phyloP scores from a whole-genome alignment of 2,113 vertebrate genomes.

The Gambusia affinis region DNA sequence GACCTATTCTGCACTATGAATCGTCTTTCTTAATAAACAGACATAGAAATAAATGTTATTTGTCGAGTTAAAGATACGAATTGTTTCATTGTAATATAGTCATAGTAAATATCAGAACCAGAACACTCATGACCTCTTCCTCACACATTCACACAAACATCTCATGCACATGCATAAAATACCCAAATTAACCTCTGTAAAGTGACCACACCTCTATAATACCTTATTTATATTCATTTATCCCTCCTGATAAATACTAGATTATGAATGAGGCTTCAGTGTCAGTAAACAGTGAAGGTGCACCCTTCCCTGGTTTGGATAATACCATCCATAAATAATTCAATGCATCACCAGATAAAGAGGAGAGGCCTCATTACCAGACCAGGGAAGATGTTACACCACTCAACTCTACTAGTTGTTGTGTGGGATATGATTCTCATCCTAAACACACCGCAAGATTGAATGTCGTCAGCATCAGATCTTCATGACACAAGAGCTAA shows the following conservation, averaged over 20 bases:
- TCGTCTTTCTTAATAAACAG: not conserved
- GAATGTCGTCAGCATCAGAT: slow-evolving; percentile 15
- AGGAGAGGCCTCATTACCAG: slow-evolving; percentile 53
- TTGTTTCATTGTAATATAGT: not conserved
- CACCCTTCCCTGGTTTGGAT: slow-evolving; percentile 26
- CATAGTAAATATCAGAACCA: not conserved
- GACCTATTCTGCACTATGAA: not conserved
- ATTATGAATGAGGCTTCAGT: slow-evolving; percentile 53
- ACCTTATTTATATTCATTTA: slow-evolving; percentile 44
- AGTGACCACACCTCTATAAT: slow-evolving; percentile 39
- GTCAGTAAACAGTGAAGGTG: slow-evolving; percentile 29
- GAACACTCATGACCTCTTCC: not conserved
- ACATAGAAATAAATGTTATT: not conserved
- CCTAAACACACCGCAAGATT: slow-evolving; percentile 14
- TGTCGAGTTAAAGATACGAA: not conserved
- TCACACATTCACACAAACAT: slow-evolving; percentile 6
- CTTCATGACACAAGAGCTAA: not conserved
- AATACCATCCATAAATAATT: slow-evolving; percentile 67
- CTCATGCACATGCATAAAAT: slow-evolving; percentile 6
- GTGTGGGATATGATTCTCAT: slow-evolving; percentile 30
- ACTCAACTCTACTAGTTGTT: slow-evolving; percentile 49
- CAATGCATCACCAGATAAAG: slow-evolving; percentile 59
- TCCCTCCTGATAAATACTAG: slow-evolving; percentile 38
- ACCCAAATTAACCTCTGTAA: slow-evolving; percentile 5
- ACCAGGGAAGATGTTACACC: slow-evolving; percentile 50